Percentiles rank a stretch among this genome's conserved stretches.
phyloP scores from a whole-genome alignment of 1,140 invertebrate species.

The Dendrolimus punctatus region DNA sequence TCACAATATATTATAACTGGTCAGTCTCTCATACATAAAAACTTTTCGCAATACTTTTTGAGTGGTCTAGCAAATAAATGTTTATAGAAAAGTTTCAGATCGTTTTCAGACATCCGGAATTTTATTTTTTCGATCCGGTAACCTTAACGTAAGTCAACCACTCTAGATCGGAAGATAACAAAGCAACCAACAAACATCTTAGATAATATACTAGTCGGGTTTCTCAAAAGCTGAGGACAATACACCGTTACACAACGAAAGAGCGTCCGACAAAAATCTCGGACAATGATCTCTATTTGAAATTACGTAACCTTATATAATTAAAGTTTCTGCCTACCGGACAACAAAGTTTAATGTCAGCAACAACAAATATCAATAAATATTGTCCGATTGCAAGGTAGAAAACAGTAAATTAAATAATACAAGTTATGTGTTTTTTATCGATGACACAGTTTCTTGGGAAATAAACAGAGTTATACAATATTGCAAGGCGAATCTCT shows the following conservation, averaged over 20 bases:
- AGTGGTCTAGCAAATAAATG: too few relatives aligned
- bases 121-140: too few relatives aligned
- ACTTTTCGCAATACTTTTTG: too few relatives aligned
- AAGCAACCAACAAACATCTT: too few relatives aligned
- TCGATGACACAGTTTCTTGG: conserved; percentile 11
- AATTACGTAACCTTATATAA: conserved; percentile 25
- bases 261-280: conserved; percentile 22
- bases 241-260: conserved; percentile 10
- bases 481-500: background rate
- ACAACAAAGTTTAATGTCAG: conserved; percentile 2
- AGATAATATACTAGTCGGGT: too few relatives aligned
- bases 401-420: conserved; percentile 3
- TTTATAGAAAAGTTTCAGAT: too few relatives aligned
- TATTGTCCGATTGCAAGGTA: conserved; percentile 1
- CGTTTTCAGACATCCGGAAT: too few relatives aligned
- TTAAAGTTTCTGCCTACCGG: conserved; percentile 3
- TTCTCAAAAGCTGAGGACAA: too few relatives aligned
- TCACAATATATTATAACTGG: too few relatives aligned
- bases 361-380: conserved; percentile 4
- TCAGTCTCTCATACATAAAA: too few relatives aligned
- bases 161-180: too few relatives aligned
- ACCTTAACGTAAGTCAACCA: too few relatives aligned
- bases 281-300: conserved; percentile 38
- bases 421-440: conserved; percentile 8
- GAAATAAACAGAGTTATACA: conserved; percentile 1